Conservation (phyloP, 2,113 vertebrate genomes). For the Cottus gobio region DNA sequence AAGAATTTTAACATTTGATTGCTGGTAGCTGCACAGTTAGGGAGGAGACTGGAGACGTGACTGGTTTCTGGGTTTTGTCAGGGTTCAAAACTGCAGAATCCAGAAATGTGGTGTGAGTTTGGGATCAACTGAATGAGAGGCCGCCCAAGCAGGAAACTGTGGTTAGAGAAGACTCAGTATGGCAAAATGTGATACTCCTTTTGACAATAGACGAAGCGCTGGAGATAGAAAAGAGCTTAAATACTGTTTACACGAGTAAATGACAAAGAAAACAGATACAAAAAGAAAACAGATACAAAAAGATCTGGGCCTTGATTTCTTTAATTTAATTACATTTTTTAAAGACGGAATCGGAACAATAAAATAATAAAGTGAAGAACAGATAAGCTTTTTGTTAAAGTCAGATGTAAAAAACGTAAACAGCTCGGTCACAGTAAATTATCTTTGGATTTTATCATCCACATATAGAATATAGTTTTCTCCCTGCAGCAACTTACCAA, state of each 20-base stretch:
- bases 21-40: not conserved
- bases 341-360: constrained; percentile 27
- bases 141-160: constrained; percentile 50
- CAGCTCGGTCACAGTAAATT: constrained; percentile 22
- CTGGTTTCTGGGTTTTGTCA: constrained; percentile 9
- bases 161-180: constrained; percentile 30
- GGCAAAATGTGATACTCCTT: constrained; percentile 30
- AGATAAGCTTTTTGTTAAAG: constrained; percentile 11
- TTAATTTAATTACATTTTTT: too few species aligned
- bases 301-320: constrained; percentile 6
- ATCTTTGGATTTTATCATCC: constrained; percentile 41
- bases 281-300: constrained; percentile 19
- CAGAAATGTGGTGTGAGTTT: constrained; percentile 42
- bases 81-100: constrained; percentile 13
- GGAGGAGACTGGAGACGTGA: constrained; percentile 2
- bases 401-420: constrained; percentile 22
- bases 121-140: constrained; percentile 24
- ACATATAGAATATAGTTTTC: constrained; percentile 34
- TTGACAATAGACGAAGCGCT: constrained; percentile 22
- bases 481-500: constrained; percentile 24
- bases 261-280: constrained; percentile 21
- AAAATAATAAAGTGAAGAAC: constrained; percentile 21
- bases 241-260: constrained; percentile 1
- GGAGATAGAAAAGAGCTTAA: constrained; percentile 10
- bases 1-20: constrained; percentile 11